phyloP scores from a whole-genome alignment of 1,140 invertebrate species.

The Drosophila mayri region DNA sequence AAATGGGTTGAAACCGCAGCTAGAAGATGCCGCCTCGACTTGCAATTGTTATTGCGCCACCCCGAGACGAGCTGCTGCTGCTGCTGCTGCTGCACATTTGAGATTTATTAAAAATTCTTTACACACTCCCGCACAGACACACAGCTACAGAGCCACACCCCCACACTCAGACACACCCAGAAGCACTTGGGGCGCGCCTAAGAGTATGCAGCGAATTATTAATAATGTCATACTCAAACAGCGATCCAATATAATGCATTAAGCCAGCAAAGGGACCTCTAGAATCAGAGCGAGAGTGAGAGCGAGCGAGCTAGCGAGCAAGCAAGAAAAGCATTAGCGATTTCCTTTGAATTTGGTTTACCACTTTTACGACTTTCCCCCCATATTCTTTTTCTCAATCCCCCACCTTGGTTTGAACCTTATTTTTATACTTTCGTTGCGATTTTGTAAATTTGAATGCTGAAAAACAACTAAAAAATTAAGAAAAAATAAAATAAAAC shows the following conservation, averaged over 20 bases:
- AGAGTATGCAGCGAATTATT: slow-evolving; percentile 81
- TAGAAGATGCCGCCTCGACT: slow-evolving; percentile 68
- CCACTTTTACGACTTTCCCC: slow-evolving; percentile 42
- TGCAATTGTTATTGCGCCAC: slow-evolving; percentile 67
- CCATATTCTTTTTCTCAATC: slow-evolving; percentile 22
- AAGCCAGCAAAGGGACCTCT: slow-evolving; percentile 55
- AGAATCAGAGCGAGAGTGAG: slow-evolving; percentile 42
- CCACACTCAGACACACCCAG: slow-evolving; percentile 24
- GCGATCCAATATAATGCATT: slow-evolving; percentile 81
- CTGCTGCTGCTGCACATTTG: slow-evolving; percentile 76
- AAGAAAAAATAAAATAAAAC: slow-evolving; percentile 32
- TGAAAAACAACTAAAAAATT: no score
- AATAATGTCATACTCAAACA: slow-evolving; percentile 83
- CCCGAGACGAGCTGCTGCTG: slow-evolving; percentile 18
- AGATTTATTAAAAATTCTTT: slow-evolving; percentile 85
- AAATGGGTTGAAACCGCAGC: slow-evolving; percentile 36
- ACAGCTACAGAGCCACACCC: slow-evolving; percentile 12
- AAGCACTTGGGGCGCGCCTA: slow-evolving; percentile 57
- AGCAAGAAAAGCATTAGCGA: slow-evolving; percentile 38
- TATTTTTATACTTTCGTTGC: slow-evolving; percentile 32
- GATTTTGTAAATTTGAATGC: slow-evolving; percentile 81
- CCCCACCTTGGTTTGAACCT: slow-evolving; percentile 17
- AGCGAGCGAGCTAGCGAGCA: slow-evolving; percentile 9
- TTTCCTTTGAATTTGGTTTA: slow-evolving; percentile 59
- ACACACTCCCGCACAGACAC: slow-evolving; percentile 50